Evolutionary conservation across 2,888 invertebrate species (phyloP).

Genomic region (Gastracanthus pulcherrimus): DNA sequence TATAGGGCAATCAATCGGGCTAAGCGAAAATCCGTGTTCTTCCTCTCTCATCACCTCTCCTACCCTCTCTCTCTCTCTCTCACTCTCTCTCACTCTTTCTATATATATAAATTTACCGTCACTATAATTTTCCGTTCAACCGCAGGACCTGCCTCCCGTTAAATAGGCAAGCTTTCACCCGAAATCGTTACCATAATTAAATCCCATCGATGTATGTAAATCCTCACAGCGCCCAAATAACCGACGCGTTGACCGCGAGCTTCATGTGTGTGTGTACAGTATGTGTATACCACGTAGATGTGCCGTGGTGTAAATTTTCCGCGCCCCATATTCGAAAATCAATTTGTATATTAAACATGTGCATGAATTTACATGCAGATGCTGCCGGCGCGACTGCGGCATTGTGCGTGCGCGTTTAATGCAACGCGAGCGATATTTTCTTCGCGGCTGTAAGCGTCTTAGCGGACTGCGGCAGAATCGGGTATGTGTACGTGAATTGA

Average conservation of each 20-base stretch:
- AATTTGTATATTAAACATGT: constrained; percentile 48
- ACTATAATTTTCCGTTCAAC: constrained; percentile 18
- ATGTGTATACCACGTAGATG: neutral
- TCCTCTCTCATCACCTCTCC: too few species aligned
- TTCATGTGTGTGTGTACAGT: too few species aligned
- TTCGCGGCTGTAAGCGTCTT: constrained; percentile 39
- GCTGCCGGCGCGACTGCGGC: neutral
- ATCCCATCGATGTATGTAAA: constrained; percentile 47
- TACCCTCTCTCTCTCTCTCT: too few species aligned
- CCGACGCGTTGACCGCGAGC: constrained; percentile 3
- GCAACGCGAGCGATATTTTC: neutral
- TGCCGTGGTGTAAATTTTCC: constrained; percentile 43
- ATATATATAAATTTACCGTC: neutral
- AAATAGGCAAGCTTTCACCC: constrained; percentile 24
- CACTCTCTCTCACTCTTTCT: too few species aligned
- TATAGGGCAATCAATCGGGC: too few species aligned
- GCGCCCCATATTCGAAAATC: constrained; percentile 40
- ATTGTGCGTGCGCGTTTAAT: neutral
- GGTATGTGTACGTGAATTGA: neutral
- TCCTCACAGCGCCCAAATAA: constrained; percentile 32
- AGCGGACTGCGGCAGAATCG: too few species aligned
- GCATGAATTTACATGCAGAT: constrained; percentile 49
- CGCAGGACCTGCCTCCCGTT: neutral
- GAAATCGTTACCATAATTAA: constrained; percentile 49
- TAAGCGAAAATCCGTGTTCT: too few species aligned